Conservation (phyloP, 2,113 vertebrate genomes). For the Myrmecobius fasciatus region DNA sequence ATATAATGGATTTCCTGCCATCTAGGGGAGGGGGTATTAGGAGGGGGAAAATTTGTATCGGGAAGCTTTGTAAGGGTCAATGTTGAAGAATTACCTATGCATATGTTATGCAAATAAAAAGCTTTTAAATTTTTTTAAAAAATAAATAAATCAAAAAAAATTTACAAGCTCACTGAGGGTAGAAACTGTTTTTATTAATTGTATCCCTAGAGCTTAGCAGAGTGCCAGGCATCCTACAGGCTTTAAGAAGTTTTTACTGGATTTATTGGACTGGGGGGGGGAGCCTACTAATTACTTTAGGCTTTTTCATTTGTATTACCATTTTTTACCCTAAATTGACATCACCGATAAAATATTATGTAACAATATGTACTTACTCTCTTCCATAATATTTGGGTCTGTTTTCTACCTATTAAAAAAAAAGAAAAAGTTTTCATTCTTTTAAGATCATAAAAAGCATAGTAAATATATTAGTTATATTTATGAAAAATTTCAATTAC, state of each 20-base stretch:
- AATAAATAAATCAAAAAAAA: too few relatives aligned
- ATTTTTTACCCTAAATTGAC: slow-evolving; percentile 24
- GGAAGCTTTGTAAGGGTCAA: too few relatives aligned
- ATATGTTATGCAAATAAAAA: too few relatives aligned
- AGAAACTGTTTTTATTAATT: neutral
- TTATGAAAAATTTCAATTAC: slow-evolving; percentile 5
- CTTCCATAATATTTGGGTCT: slow-evolving; percentile 99
- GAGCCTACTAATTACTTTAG: slow-evolving; percentile 31
- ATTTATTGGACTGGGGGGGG: neutral
- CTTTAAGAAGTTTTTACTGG: neutral
- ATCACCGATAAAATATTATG: slow-evolving; percentile 47
- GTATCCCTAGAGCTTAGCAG: neutral
- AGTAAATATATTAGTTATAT: slow-evolving; percentile 30
- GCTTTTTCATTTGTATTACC: neutral
- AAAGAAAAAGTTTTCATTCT: slow-evolving; percentile 64
- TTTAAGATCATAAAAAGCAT: slow-evolving; percentile 53
- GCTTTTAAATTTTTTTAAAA: too few relatives aligned
- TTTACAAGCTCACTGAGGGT: neutral
- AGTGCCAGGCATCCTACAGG: neutral
- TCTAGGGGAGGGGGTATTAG: too few relatives aligned
- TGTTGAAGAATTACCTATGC: too few relatives aligned
- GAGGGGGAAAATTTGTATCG: too few relatives aligned
- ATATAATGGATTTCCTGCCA: too few relatives aligned
- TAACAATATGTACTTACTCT: slow-evolving; percentile 91
- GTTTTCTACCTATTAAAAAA: slow-evolving; percentile 92